Evolutionary conservation across 1,140 invertebrate species (phyloP).

Genomic region (Platorchestia sp.): DNA sequence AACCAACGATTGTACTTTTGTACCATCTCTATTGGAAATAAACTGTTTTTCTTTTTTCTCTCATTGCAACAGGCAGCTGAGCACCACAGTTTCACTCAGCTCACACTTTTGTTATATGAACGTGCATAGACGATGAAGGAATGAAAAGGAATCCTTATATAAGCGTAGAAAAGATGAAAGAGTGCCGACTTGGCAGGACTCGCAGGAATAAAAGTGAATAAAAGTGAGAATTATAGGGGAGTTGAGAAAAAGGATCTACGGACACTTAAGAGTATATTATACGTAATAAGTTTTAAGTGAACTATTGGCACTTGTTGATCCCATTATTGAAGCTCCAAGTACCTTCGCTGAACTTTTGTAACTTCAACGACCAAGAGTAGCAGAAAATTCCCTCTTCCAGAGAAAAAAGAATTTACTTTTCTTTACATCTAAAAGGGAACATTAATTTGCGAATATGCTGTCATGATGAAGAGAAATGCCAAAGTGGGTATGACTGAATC

Average conservation of each 20-base stretch:
- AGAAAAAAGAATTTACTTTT: background rate
- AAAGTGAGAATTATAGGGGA: background rate
- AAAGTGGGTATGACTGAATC: background rate
- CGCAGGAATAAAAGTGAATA: background rate
- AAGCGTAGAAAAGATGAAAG: background rate
- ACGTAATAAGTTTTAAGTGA: background rate
- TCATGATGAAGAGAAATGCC: background rate
- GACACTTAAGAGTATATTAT: background rate
- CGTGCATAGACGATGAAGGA: background rate
- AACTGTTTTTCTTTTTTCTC: too few species aligned
- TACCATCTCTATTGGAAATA: too few species aligned
- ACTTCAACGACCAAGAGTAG: background rate
- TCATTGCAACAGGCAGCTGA: background rate
- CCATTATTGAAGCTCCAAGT: background rate
- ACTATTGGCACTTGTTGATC: background rate
- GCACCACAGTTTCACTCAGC: background rate
- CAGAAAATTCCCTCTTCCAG: background rate
- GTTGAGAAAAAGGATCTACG: background rate
- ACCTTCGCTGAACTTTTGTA: background rate
- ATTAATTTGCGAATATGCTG: background rate
- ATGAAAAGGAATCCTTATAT: background rate
- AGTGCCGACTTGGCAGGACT: background rate
- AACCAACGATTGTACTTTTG: too few species aligned
- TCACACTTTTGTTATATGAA: background rate
- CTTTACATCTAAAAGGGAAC: background rate